Evolutionary conservation across 2,888 invertebrate genomes (phyloP), one percentile per base, ranked within the genome.

Genomic region (Drosophila longiperda): DNA sequence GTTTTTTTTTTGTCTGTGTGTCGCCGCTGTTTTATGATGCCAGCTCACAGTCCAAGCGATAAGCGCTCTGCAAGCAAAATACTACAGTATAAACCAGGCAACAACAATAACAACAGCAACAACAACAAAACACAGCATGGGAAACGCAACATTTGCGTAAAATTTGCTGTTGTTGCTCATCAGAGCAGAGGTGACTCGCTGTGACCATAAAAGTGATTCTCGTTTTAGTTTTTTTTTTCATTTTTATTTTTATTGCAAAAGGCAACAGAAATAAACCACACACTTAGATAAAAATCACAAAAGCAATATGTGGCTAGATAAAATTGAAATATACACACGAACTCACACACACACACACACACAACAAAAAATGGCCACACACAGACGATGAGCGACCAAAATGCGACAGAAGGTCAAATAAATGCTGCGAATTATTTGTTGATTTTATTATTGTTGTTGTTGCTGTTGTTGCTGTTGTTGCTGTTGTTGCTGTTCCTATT

Each of bases 271-370:
- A 83, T 78, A 88, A 86, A 83, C 88, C 89, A 83, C 87, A 84
- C 84, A 85, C 82, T 88, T 83, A 90, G 91, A 91, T 91, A 89
- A 90, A 91, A 90, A 91, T 91, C 91, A 91, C 89, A 87, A 91
- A 91, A 87, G 91, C 91, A 91, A 91, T 91, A 91, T 90, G 83
- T 82, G 80, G 65, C 91, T 91, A 91, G 91, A 91, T 91, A 91
- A 91, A 91, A 91, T 87, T 70, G 48, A 69, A 60, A 59, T 9
- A 23, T n/a, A 40, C 8, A 66, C 63, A 53, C 54, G 49, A 52
- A 55, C 61, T 66, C 49, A 52, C 45, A 55, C 26, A 26, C 26
- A 26, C 26, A 26, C 61, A 67, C 49, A 52, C 45, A 55, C 54
- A 40, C 7, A 52, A 26, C 53, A 32, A 58, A 83, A 82, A 66